Evolutionary conservation across 1,140 invertebrate genomes (phyloP).

Genomic region (Littorina saxatilis): DNA sequence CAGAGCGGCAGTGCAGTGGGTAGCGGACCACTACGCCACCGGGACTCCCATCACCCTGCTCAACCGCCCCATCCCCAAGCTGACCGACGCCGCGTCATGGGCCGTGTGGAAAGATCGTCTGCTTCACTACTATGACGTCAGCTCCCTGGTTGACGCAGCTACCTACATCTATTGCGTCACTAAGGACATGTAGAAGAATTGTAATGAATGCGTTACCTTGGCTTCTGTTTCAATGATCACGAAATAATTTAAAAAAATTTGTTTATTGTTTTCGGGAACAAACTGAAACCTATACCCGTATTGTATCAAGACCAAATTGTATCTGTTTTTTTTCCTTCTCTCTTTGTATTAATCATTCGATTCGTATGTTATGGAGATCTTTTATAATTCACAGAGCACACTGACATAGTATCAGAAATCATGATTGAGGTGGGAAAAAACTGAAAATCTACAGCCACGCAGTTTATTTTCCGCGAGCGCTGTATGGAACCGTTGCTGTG

Average conservation of each 20-base stretch:
- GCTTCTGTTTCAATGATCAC: not conserved
- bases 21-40: slow-evolving; percentile 62
- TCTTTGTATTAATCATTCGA: too few species aligned
- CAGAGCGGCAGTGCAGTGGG: slow-evolving; percentile 58
- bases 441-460: too few species aligned
- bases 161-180: slow-evolving; percentile 59
- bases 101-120: slow-evolving; percentile 60
- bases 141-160: slow-evolving; percentile 59
- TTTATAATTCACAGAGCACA: not conserved
- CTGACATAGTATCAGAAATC: too few species aligned
- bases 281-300: not conserved
- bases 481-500: too few species aligned
- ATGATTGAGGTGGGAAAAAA: too few species aligned
- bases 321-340: not conserved
- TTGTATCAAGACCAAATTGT: not conserved
- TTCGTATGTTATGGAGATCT: not conserved
- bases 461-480: too few species aligned
- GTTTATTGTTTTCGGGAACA: not conserved
- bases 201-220: not conserved
- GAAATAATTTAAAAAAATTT: not conserved
- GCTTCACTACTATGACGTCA: slow-evolving; percentile 61
- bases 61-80: slow-evolving; percentile 64
- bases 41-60: slow-evolving; percentile 67
- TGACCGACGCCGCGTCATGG: slow-evolving; percentile 59
- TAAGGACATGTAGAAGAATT: slow-evolving; percentile 19